Evolutionary conservation across 2,797 vertebrate genomes (phyloP), one percentile per base, ranked within the genome.

Genomic region (Peromyscus attwateri): DNA sequence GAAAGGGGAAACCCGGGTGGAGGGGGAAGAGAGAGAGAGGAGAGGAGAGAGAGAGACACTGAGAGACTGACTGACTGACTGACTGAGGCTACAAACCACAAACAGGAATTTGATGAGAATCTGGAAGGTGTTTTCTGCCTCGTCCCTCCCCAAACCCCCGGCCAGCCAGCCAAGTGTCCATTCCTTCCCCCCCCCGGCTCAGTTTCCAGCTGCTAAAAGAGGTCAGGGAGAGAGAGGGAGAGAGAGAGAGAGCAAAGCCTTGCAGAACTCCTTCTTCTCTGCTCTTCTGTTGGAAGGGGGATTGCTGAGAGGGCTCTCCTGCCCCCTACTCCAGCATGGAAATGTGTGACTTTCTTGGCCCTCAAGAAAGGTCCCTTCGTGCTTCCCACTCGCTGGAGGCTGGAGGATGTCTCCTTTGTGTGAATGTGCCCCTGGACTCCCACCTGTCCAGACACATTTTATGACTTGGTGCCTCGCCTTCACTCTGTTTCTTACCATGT

Each of bases 121-220:
- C 97, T 98, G 97, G 97, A 97, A 97, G 98, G 97, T 97, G 97
- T 97, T 98, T 96, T 96, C 97, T 96, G 95, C 97, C 91, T 94
- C 87, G 91, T 97, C 89, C 97, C 97, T 97, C 92, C 96, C 97
- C 92, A 96, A 97, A 96, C 97, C 97, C 97, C 96, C 91, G 97
- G 96, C 97, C 95, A 97, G 97, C 97, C 97, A 97, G 97, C 97
- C 97, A 97, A 97, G 97, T 96, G 97, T 97, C 97, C 97, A 95
- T 97, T 97, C 97, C 96, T 98, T 97, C n/a, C 97, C 97, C 97
- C 95, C 97, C 97, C 96, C 94, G 17, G 96, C 95, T 97, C 92
- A 84, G 96, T 95, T 98, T 97, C 97, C 96, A 98, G 97, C 96
- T 97, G 97, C 97, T 98, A 92, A 95, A 87, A 89, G 97, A 95